A percentile compares a stretch with the other conserved stretches of the same genome.
Conservation (phyloP, 2,797 vertebrate species). For the Crax fasciolata region DNA sequence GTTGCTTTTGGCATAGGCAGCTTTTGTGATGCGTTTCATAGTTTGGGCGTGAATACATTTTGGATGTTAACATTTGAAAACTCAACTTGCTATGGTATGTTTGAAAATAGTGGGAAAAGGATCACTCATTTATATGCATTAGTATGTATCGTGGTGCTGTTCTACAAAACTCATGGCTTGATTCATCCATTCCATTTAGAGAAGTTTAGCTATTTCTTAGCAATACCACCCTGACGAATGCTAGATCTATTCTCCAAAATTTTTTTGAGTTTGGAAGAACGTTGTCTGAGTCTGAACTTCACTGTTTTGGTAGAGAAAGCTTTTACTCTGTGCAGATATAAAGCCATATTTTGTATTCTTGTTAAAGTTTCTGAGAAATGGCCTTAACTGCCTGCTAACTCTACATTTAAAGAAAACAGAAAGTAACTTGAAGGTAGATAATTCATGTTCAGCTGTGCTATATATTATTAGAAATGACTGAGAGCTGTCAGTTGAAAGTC, state of each 20-base stretch:
- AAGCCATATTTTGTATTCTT: neutral
- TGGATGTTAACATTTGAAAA: neutral
- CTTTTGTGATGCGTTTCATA: neutral
- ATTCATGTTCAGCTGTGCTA: neutral
- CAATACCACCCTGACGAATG: neutral
- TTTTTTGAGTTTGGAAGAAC: neutral
- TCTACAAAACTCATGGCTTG: neutral
- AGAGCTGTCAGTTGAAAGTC: neutral
- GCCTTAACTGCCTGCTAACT: neutral
- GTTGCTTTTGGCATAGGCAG: neutral
- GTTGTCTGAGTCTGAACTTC: accelerated
- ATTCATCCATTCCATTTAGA: neutral
- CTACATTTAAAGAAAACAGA: neutral
- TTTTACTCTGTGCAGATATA: neutral
- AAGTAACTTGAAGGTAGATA: neutral
- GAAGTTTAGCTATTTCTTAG: neutral
- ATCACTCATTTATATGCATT: neutral
- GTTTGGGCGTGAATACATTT: neutral
- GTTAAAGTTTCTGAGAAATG: neutral
- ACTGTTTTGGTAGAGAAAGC: neutral
- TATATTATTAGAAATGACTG: neutral
- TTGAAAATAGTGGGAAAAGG: neutral
- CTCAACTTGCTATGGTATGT: neutral
- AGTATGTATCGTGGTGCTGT: neutral
- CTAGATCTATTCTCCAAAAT: neutral